Evolutionary conservation across 2,888 invertebrate genomes (phyloP).

Genomic region (Ophion slaviceki): DNA sequence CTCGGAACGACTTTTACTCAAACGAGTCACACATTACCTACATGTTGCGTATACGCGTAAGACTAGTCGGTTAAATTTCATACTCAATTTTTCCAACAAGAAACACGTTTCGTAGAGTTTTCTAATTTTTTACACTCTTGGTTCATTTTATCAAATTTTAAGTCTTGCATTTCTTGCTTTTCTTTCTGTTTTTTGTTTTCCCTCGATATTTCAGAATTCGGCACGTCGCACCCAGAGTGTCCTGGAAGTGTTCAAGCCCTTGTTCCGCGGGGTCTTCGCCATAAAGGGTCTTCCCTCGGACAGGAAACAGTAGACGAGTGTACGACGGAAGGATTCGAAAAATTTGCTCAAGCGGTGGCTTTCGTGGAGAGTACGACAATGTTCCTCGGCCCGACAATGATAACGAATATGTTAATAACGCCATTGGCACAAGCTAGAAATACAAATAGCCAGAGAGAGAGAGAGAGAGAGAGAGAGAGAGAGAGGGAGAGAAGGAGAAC

Average conservation of each 20-base stretch:
- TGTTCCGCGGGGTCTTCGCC: slow-evolving; percentile 89
- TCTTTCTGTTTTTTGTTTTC: not conserved
- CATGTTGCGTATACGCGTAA: not conserved
- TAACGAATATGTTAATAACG: slow-evolving; percentile 23
- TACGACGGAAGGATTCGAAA: not conserved
- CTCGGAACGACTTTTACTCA: not conserved
- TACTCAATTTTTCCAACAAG: not conserved
- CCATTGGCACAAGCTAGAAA: slow-evolving; percentile 35
- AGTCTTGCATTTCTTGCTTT: not conserved
- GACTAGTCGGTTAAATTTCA: not conserved
- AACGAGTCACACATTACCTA: not conserved
- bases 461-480: not conserved
- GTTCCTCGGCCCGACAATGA: slow-evolving; percentile 5
- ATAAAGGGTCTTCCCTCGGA: slow-evolving; percentile 87
- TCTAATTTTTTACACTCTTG: not conserved
- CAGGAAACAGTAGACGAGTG: slow-evolving; percentile 66
- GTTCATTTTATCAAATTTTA: not conserved
- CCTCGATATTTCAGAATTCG: slow-evolving; percentile 87
- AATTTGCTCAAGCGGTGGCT: slow-evolving; percentile 53
- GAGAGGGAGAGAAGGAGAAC: not conserved
- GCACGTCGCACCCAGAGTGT: slow-evolving; percentile 90
- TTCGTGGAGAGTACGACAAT: slow-evolving; percentile 12
- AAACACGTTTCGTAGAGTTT: not conserved
- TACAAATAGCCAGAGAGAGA: not conserved
- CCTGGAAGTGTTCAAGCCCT: slow-evolving; percentile 90